Conservation (phyloP, 2,113 vertebrate species). For the Drymodes brunneopygia region DNA sequence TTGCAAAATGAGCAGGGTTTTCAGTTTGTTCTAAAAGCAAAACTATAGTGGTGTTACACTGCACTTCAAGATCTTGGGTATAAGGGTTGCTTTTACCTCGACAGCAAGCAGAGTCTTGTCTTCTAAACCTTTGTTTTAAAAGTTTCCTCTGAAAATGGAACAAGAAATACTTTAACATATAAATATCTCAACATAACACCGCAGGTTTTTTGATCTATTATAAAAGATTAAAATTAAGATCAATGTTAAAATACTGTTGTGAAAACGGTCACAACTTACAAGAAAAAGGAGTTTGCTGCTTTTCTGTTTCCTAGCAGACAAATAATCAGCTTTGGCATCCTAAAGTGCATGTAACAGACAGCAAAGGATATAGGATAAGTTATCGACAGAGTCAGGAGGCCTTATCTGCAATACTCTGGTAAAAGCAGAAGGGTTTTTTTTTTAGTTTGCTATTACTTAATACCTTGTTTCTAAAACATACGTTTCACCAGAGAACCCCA, state of each 20-base stretch:
- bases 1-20: background rate
- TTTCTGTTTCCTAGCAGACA: background rate
- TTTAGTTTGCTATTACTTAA: background rate
- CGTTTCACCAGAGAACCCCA: background rate
- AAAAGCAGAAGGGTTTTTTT: background rate
- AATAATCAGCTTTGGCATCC: background rate
- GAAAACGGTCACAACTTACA: background rate
- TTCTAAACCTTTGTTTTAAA: background rate
- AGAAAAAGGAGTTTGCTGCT: background rate
- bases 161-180: background rate
- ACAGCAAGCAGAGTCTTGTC: background rate
- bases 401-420: background rate
- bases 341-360: rapidly evolving
- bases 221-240: background rate
- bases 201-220: rapidly evolving
- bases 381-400: background rate
- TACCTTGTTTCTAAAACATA: background rate
- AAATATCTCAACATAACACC: background rate
- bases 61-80: background rate
- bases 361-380: background rate
- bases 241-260: background rate
- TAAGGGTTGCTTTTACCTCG: background rate
- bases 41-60: background rate
- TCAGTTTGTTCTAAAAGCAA: background rate
- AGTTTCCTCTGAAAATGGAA: background rate